phyloP scores from a whole-genome alignment of 2,888 invertebrate species.

The Acronicta alni region DNA sequence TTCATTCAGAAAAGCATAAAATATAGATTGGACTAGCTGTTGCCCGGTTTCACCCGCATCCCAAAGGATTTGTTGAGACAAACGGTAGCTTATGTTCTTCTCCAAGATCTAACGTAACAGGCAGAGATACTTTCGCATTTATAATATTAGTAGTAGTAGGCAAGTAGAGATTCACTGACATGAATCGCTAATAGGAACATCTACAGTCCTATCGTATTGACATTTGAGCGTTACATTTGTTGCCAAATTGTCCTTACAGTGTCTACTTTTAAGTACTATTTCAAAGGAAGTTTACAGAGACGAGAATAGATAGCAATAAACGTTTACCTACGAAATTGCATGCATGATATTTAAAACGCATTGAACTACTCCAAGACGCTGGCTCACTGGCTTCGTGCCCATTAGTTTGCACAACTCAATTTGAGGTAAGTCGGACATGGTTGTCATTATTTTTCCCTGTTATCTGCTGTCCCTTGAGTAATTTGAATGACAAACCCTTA shows the following conservation, averaged over 20 bases:
- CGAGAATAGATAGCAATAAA: conserved; percentile 43
- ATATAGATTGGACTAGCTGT: too few species aligned
- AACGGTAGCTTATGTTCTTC: too few species aligned
- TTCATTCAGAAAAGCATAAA: too few species aligned
- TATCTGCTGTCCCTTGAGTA: conserved; percentile 9
- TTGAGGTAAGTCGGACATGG: conserved; percentile 38
- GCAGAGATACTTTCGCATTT: too few species aligned
- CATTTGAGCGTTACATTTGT: neutral
- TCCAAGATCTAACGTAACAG: too few species aligned
- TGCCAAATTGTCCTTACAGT: conserved; percentile 2
- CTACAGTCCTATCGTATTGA: neutral
- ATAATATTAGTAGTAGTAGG: too few species aligned
- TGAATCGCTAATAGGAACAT: neutral
- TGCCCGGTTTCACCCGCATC: too few species aligned
- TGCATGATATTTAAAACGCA: conserved; percentile 53
- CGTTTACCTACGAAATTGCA: conserved; percentile 38
- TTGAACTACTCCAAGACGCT: conserved; percentile 57
- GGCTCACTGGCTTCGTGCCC: conserved; percentile 66
- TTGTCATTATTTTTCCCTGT: conserved; percentile 19
- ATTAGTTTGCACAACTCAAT: conserved; percentile 56
- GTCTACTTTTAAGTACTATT: conserved; percentile 7
- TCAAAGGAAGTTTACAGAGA: conserved; percentile 21
- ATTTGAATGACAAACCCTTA: neutral
- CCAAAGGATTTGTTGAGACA: too few species aligned
- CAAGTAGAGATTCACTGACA: too few species aligned